Base-by-base conservation (phyloP, 2,797 vertebrate species). In the Poeciliopsis paucimaculata region DNA sequence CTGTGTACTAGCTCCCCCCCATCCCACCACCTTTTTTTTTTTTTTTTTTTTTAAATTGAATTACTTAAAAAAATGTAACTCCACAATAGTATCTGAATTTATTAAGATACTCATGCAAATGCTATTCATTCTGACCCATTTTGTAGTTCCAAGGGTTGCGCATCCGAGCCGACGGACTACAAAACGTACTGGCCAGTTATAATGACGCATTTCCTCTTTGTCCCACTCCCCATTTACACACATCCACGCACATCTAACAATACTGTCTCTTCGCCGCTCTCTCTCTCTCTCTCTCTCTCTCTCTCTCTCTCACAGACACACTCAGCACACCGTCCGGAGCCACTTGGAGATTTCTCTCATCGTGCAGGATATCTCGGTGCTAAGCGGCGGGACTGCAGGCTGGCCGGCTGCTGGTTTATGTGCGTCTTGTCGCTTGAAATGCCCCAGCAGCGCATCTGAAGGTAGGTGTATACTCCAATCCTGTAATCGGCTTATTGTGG, bases 181-280 rank as follows among this genome's bases (percentile, higher is more conserved):
- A 95, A 91, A 84, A 57, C 82, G 57, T n/a, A 41, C 23, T 47
- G 90, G 83, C 93, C 91, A 87, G 85, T 86, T 76, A 53, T 87
- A 88, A 89, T 96, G 95, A 96, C 95, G 95, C 79, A 93, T 92
- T 95, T 96, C 95, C 95, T 94, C 72, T 88, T 73, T 81, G 78
- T 87, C 87, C 87, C 90, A 82, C 85, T 84, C 81, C 34, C 49
- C 76, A 62, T 79, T 79, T 77, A 73, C 77, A 71, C 74, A 73
- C 82, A 41, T 75, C 64, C 77, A 81, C 82, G 34, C 75, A 51
- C 55, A 46, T 72, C 62, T 66, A 66, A 39, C 60, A 36, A 12
- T 36, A 41, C 20, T 41, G 36, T 68, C 64, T 39, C 64, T 26
- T 70, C 20, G 23, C 66, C 39, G 39, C 18, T 10, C 34, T 39